phyloP scores from a whole-genome alignment of 2,888 invertebrate genomes.

The Coecobrya sp. region DNA sequence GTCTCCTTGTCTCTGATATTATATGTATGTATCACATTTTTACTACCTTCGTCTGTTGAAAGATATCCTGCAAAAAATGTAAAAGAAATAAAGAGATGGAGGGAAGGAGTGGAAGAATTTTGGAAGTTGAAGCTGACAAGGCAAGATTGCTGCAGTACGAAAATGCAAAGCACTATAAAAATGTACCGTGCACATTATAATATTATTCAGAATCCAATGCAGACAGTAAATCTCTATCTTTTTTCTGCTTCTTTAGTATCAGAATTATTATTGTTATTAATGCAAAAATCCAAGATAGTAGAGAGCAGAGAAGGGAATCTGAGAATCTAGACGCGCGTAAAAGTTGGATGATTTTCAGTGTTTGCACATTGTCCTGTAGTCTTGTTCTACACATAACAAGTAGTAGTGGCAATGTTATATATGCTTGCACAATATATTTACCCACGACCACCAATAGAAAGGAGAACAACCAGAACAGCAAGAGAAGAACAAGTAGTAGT shows the following conservation, averaged over 20 bases:
- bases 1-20: conserved; percentile 8
- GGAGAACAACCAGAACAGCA: conserved; percentile 20
- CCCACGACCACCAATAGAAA: background rate
- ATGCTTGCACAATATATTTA: background rate
- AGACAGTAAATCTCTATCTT: conserved; percentile 2
- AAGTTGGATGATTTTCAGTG: conserved; percentile 54
- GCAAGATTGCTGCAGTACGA: background rate
- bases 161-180: conserved; percentile 4
- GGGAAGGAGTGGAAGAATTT: conserved; percentile 47
- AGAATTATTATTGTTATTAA: conserved; percentile 18
- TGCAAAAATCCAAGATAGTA: conserved; percentile 36
- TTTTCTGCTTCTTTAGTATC: background rate
- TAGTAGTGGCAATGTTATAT: background rate
- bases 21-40: conserved; percentile 43
- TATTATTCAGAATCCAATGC: background rate
- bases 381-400: conserved; percentile 25
- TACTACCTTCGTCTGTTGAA: conserved; percentile 33
- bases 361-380: conserved; percentile 66
- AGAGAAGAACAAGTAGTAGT: background rate
- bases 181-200: background rate
- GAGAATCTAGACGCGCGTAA: conserved; percentile 54
- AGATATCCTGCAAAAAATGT: conserved; percentile 52
- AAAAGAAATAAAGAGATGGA: conserved; percentile 19
- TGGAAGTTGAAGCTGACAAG: conserved; percentile 31
- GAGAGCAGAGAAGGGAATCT: background rate